These are phyloP conservation scores for Malurus alboscapulatus DNA, from an alignment of 2,113 vertebrate species.

Conservation along the genomic window DNA sequence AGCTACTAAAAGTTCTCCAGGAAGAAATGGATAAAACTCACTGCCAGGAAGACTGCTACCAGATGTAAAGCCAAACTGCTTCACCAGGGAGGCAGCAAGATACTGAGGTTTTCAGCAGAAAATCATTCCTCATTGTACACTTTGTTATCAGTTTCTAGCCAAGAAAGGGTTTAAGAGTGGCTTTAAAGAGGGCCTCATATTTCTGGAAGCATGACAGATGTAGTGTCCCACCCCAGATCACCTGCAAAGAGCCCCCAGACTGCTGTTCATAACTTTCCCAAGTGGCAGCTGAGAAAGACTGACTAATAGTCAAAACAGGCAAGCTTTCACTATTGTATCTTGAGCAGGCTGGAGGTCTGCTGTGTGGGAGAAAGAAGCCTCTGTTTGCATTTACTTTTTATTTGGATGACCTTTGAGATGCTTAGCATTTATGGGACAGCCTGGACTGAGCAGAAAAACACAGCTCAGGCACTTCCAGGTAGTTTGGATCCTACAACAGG, in stretches of 20 bases:
- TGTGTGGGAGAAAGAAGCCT: background rate
- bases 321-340: background rate
- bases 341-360: background rate
- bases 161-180: background rate
- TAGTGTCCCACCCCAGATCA: background rate
- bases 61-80: background rate
- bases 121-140: background rate
- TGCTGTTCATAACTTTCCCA: background rate
- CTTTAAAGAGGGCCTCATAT: background rate
- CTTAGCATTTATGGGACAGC: background rate
- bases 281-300: background rate
- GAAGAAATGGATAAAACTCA: background rate
- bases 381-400: constrained; percentile 28
- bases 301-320: background rate
- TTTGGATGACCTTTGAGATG: background rate
- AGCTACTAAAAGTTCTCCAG: background rate
- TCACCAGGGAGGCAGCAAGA: background rate
- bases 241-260: background rate
- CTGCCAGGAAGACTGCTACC: background rate
- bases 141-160: background rate
- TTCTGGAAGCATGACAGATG: background rate
- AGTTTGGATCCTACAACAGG: background rate
- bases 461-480: background rate
- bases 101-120: background rate
- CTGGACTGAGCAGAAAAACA: background rate